phyloP scores from a whole-genome alignment of 2,113 vertebrate species.

The Spilogale gracilis region DNA sequence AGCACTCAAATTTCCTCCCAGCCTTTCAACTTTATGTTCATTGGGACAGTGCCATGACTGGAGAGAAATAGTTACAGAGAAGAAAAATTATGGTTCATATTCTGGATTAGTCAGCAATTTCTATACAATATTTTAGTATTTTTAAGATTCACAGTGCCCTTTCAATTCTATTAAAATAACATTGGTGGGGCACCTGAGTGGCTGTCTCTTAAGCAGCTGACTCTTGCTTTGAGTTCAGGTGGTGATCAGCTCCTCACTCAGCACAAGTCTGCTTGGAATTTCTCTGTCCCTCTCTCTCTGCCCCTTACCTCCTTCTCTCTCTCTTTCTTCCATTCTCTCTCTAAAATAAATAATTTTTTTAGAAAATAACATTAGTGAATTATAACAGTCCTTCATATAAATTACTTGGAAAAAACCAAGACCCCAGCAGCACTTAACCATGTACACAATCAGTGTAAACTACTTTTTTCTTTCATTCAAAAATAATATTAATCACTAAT shows the following conservation, averaged over 20 bases:
- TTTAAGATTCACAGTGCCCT: constrained; percentile 47
- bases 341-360: background rate
- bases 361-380: constrained; percentile 31
- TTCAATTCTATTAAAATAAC: constrained; percentile 32
- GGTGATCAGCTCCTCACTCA: background rate
- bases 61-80: constrained; percentile 60
- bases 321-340: background rate
- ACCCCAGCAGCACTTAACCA: background rate
- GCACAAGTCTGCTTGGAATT: background rate
- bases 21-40: background rate
- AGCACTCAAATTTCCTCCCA: constrained; percentile 14
- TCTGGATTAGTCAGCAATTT: constrained; percentile 60
- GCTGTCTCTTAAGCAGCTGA: background rate
- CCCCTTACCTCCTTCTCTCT: background rate
- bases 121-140: background rate
- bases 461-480: constrained; percentile 38
- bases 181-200: background rate
- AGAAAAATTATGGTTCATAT: constrained; percentile 54
- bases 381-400: background rate
- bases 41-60: background rate
- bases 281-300: background rate
- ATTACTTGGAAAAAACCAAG: constrained; percentile 52
- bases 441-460: background rate
- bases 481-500: constrained; percentile 34
- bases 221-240: background rate